Base-by-base conservation (phyloP, 2,888 invertebrate species). In the Dryomyza anilis region DNA sequence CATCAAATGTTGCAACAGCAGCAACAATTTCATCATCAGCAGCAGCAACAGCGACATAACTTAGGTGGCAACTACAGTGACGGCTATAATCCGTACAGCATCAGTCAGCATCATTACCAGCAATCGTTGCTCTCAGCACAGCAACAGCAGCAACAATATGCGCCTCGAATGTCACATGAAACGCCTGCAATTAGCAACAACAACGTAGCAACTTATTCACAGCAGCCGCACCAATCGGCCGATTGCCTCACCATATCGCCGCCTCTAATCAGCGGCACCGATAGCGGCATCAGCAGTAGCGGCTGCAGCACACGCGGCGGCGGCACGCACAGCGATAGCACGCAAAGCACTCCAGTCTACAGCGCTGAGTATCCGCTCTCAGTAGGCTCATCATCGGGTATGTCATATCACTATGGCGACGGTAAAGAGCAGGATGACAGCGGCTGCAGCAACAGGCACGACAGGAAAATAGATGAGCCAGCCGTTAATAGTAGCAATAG, bases 271-370 rank as follows among this genome's bases (percentile, higher is more conserved):
- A 76, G 75, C 3, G 77, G 77, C 63, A 78, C 78, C 16, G 77
- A 78, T 63, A 78, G 78, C 60, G 78, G 78, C 65, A 77, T 78
- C 67, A 78, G 77, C 69, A 76, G 75, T 21, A 77, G 77, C 68
- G 75, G 77, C 69, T 74, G 77, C 3, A 58, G 63, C 12, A 56
- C 21, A 16, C 56, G 23, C 3, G 52, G 62, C 23, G 55, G 62
- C n/a, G 60, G 50, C 1, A 72, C 73, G 46, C 75, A 76, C 64
- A 76, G 76, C 65, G 65, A 66, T 29, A 78, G 77, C 52, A 67
- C 67, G 19, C 78, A 76, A 56, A 77, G 77, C 56, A 78, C 77
- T 3, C 77, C 77, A n/a, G 71, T 77, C 16, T 78, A 77, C 62
- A 77, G 75, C 3, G 74, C 75, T 67, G 78, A 78, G 1, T 78